Evolutionary conservation across 2,888 invertebrate species (phyloP).

Genomic region (Omphaloscelis lunosa): DNA sequence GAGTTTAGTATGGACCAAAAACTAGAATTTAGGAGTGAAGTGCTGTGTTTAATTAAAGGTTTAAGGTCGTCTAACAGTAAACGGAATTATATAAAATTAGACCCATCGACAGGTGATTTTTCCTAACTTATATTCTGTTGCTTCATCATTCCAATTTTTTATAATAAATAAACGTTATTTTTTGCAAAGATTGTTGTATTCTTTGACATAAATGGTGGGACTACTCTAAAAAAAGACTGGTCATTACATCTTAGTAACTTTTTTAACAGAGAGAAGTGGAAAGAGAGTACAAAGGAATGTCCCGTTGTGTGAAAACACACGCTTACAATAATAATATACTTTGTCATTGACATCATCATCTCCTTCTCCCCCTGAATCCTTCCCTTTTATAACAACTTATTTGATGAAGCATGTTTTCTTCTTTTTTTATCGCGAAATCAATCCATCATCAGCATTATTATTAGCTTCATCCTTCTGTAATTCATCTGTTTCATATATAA

Average conservation of each 20-base stretch:
- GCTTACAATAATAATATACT: neutral
- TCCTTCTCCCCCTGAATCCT: neutral
- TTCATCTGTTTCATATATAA: neutral
- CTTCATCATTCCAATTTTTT: conserved; percentile 59
- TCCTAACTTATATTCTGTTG: conserved; percentile 48
- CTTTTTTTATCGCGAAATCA: neutral
- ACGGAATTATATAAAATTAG: conserved; percentile 67
- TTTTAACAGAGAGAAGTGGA: neutral
- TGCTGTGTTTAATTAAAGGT: conserved; percentile 78
- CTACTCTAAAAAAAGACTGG: neutral
- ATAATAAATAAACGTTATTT: conserved; percentile 53
- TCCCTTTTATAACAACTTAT: neutral
- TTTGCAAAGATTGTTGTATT: conserved; percentile 32
- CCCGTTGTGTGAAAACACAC: neutral
- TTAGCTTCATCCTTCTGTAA: neutral
- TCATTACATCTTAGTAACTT: neutral
- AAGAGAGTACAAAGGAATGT: neutral
- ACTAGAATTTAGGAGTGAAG: conserved; percentile 81
- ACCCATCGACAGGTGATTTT: conserved; percentile 65
- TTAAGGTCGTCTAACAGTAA: conserved; percentile 71
- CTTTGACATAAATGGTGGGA: neutral
- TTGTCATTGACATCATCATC: neutral
- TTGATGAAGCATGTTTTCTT: neutral
- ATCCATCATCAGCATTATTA: neutral
- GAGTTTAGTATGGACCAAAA: conserved; percentile 83